phyloP scores from a whole-genome alignment of 2,797 vertebrate species.

The Crenichthys baileyi region DNA sequence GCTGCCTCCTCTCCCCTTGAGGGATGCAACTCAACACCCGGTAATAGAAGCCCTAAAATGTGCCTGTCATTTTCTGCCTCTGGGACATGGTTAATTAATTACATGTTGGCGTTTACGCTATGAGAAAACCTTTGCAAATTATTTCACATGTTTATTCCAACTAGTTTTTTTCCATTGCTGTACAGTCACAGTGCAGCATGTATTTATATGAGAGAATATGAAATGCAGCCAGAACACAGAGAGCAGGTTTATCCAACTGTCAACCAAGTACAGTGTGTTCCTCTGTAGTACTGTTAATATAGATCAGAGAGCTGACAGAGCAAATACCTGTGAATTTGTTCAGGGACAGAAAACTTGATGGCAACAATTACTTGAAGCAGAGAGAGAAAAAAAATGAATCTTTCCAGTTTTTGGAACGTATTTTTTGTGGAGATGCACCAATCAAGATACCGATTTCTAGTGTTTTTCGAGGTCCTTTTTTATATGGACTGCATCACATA shows the following conservation, averaged over 20 bases:
- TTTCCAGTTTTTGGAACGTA: background rate
- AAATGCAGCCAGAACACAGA: constrained; percentile 27
- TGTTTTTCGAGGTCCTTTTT: no score
- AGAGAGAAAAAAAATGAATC: background rate
- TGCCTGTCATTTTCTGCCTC: constrained; percentile 79
- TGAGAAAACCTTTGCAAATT: constrained; percentile 52
- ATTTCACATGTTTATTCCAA: constrained; percentile 48
- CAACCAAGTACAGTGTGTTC: background rate
- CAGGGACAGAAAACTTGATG: background rate
- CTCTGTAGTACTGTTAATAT: constrained; percentile 27
- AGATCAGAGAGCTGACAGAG: constrained; percentile 13
- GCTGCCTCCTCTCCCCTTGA: constrained; percentile 57
- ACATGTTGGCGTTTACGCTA: constrained; percentile 67
- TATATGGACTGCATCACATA: background rate
- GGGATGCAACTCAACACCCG: constrained; percentile 80
- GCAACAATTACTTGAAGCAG: background rate
- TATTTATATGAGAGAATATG: constrained; percentile 44
- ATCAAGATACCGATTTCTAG: background rate
- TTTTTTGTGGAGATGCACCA: background rate
- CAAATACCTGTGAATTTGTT: background rate
- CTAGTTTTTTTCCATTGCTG: constrained; percentile 8
- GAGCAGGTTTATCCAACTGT: constrained; percentile 17
- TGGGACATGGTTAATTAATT: constrained; percentile 85
- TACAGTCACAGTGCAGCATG: constrained; percentile 7
- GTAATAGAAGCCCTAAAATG: constrained; percentile 82